phyloP scores from a whole-genome alignment of 2,797 vertebrate species.

The Bovichtus diacanthus region DNA sequence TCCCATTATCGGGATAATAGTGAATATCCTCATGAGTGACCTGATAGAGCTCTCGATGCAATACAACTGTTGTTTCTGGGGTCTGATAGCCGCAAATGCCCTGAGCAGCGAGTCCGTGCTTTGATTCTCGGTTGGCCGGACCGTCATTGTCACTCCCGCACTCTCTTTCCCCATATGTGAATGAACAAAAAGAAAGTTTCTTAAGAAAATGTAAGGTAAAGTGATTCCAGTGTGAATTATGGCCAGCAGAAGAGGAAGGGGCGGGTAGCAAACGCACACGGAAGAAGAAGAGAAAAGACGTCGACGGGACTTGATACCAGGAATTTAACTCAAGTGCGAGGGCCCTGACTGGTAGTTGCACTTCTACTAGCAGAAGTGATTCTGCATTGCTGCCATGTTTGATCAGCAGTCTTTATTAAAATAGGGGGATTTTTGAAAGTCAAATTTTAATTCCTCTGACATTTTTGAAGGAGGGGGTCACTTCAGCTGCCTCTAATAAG shows the following conservation, averaged over 20 bases:
- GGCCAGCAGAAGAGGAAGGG: neutral
- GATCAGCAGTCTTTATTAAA: constrained; percentile 37
- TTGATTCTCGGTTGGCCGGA: too few species aligned
- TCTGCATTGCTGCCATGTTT: constrained; percentile 37
- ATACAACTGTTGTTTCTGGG: too few species aligned
- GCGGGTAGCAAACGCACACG: neutral
- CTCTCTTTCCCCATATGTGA: too few species aligned
- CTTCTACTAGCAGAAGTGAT: neutral
- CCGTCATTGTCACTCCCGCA: too few species aligned
- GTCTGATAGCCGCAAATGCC: too few species aligned
- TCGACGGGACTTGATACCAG: neutral
- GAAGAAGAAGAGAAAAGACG: neutral
- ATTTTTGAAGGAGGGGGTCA: constrained; percentile 40
- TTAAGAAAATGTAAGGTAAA: too few species aligned
- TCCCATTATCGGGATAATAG: too few species aligned
- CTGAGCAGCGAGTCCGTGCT: too few species aligned
- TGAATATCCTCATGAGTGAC: too few species aligned
- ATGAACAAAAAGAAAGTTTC: too few species aligned
- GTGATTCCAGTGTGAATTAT: neutral
- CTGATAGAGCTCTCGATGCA: too few species aligned
- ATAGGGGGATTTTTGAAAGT: constrained; percentile 33
- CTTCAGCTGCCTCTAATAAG: constrained; percentile 54
- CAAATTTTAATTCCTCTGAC: constrained; percentile 52
- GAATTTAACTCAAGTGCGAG: neutral
- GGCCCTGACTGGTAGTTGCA: neutral